phyloP scores from a whole-genome alignment of 2,888 invertebrate species.

The Parnassius glacialis region DNA sequence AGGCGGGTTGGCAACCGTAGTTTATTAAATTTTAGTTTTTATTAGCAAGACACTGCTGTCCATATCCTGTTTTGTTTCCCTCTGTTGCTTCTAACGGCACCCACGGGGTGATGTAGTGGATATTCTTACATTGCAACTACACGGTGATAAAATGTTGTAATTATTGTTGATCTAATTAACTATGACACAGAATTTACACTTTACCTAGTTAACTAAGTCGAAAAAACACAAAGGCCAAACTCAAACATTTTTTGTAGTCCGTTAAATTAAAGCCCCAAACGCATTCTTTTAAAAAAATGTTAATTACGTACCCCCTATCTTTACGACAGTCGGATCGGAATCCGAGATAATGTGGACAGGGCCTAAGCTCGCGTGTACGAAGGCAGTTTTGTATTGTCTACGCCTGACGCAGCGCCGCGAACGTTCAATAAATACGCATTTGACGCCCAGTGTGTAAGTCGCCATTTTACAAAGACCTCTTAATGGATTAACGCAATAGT shows the following conservation, averaged over 20 bases:
- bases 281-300: slow-evolving; percentile 29
- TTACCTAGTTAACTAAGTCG: no score
- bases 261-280: slow-evolving; percentile 8
- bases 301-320: slow-evolving; percentile 31
- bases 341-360: slow-evolving; percentile 33
- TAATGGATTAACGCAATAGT: slow-evolving; percentile 29
- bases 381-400: slow-evolving; percentile 50
- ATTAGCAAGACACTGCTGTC: no score
- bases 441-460: slow-evolving; percentile 43
- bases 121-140: no score
- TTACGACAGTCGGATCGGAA: slow-evolving; percentile 31
- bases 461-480: slow-evolving; percentile 32
- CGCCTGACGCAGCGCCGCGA: slow-evolving; percentile 47
- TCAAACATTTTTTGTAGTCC: slow-evolving; percentile 9
- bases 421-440: slow-evolving; percentile 62
- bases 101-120: no score
- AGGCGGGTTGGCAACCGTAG: no score
- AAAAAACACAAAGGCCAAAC: slow-evolving; percentile 21
- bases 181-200: no score
- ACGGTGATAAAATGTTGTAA: no score
- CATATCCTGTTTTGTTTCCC: no score
- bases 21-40: no score
- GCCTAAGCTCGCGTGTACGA: slow-evolving; percentile 50
- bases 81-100: no score
- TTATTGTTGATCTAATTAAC: no score